Base-by-base conservation (phyloP, 2,888 invertebrate species). In the Caenorhabditis sp. region DNA sequence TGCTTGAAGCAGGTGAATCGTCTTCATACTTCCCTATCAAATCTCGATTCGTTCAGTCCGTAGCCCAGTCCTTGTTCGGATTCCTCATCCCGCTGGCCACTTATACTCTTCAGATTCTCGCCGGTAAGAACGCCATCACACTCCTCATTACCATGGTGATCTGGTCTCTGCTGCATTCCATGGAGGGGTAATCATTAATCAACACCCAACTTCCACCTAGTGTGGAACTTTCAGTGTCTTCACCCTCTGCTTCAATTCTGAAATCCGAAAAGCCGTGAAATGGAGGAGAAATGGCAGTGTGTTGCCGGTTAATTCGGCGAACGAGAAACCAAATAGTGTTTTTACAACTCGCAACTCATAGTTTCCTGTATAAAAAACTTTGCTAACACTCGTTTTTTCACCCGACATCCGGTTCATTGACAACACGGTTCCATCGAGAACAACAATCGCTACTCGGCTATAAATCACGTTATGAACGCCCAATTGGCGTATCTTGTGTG, bases 1-100 rank as follows among this genome's bases (percentile, higher is more conserved):
- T 71, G 61, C 24, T 50, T 69, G 58, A 69, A 69, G n/a, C 68
- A 69, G 50, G 68, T 69, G 51, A 51, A 2, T 9, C 9, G 18
- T 20, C 9, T 11, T 13, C 2, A 47, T 4, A 4, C n/a, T 4
- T 20, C n/a, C 18, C 9, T 18, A 4, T 1, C 5, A 3, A 13
- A 3, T 13, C 40, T 2, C 2, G n/a, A 3, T 2, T 3, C 1
- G 26, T 55, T 26, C 55, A 55, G 55, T 55, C 55, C 3, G 28
- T 55, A 26, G n/a, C 28, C 13, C 55, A 55, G 28, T 28, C 28
- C 11, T 28, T 13, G 5, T 55, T 55, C 55, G n/a, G 26, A 13
- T 28, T 55, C 6, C 15, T 55, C 55, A 55, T 55, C 9, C 28
- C 28, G 2, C 55, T 55, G 3, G 28, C 28, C 1, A 11, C 28